Evolutionary conservation across 2,888 invertebrate species (phyloP).

Genomic region (Branchipolynoe longqiensis): DNA sequence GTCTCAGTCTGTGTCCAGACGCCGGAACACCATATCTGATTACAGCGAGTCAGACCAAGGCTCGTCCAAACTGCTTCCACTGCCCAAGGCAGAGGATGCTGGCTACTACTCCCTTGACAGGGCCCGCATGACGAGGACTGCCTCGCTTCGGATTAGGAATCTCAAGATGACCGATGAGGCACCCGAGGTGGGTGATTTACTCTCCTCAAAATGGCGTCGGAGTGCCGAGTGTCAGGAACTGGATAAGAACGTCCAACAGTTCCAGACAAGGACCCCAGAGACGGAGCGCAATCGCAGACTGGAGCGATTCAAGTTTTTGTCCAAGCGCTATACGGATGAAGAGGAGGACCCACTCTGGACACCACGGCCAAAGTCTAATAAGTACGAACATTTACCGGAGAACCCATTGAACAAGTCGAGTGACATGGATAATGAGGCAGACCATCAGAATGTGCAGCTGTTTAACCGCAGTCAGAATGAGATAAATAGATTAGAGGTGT

Average conservation of each 20-base stretch:
- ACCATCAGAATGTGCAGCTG: constrained; percentile 4
- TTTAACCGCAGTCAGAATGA: constrained; percentile 7
- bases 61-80: background rate
- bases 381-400: background rate
- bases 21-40: constrained; percentile 29
- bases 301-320: constrained; percentile 54
- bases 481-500: background rate
- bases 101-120: constrained; percentile 58
- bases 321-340: constrained; percentile 44
- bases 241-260: constrained; percentile 60
- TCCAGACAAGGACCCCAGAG: constrained; percentile 47
- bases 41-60: constrained; percentile 3
- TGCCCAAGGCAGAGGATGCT: constrained; percentile 45
- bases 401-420: constrained; percentile 5
- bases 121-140: constrained; percentile 12
- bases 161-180: constrained; percentile 29
- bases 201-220: constrained; percentile 45
- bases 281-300: constrained; percentile 38
- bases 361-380: background rate
- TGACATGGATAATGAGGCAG: constrained; percentile 23
- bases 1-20: background rate
- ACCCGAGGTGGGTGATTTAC: constrained; percentile 18
- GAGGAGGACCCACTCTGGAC: constrained; percentile 6
- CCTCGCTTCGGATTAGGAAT: constrained; percentile 45
- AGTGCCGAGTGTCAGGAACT: constrained; percentile 52